A percentile compares a stretch with the other conserved stretches of the same genome.
Evolutionary conservation across 2,113 vertebrate genomes (phyloP).

Genomic region (Amia ocellicauda): DNA sequence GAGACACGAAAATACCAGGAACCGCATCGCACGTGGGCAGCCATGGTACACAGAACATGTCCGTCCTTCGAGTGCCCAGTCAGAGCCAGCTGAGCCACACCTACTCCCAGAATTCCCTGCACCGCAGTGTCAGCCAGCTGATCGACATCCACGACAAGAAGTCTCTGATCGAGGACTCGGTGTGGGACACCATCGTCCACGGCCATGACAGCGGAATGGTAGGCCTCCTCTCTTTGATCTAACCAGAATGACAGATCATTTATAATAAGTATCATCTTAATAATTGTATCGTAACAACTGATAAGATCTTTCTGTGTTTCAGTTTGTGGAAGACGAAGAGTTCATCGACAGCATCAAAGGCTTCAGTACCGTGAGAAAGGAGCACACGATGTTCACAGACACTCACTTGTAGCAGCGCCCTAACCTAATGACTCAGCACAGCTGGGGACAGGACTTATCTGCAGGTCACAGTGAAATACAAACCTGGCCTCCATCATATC

Average conservation of each 20-base stretch:
- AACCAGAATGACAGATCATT: too few species aligned
- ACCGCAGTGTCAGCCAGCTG: conserved; percentile 85
- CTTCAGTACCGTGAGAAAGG: conserved; percentile 83
- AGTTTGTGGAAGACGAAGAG: conserved; percentile 86
- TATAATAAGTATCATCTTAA: too few species aligned
- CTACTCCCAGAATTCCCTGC: conserved; percentile 74
- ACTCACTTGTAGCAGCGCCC: conserved; percentile 74
- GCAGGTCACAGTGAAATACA: neutral
- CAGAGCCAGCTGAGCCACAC: conserved; percentile 65
- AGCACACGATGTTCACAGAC: conserved; percentile 86
- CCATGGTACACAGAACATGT: conserved; percentile 46
- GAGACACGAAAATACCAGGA: conserved; percentile 73
- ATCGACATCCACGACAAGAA: conserved; percentile 77
- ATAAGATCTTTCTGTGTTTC: conserved; percentile 39
- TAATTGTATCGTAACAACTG: too few species aligned
- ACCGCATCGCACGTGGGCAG: conserved; percentile 59
- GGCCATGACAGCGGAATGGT: conserved; percentile 79
- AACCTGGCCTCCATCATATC: neutral
- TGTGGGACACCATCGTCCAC: conserved; percentile 77
- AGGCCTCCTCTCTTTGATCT: too few species aligned
- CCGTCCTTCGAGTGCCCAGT: conserved; percentile 63
- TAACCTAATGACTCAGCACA: neutral
- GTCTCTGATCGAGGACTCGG: conserved; percentile 64
- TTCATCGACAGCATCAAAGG: conserved; percentile 82
- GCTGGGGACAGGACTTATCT: neutral